Evolutionary conservation across 2,888 invertebrate species (phyloP), one percentile per base, ranked within the genome.

Genomic region (Athetis lepigone): DNA sequence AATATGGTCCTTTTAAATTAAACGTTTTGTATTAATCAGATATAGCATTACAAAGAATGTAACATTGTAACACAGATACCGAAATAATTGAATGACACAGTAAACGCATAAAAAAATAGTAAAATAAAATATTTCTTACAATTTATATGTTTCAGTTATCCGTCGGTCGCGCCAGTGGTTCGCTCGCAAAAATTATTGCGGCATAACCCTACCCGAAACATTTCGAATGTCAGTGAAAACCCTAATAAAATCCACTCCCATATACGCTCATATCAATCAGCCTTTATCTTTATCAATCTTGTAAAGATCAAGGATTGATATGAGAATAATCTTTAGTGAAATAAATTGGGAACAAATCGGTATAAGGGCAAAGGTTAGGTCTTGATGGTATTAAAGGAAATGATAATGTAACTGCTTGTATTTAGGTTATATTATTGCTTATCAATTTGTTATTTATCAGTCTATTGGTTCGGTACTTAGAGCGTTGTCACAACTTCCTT

Each of bases 181-280:
- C 49, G 39, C 36, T 23, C 25, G 36, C 57, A 52, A 70, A 73
- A 72, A 70, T 50, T 65, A 70, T 66, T 58, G 37, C 67, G 36
- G 52, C 37, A 50, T 66, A 58, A 50, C 57, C 52, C 36, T 29
- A 29, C 43, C 47, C 23, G 29, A 51, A 66, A 54, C 57, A 54
- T 72, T 58, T 40, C 23, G 49, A 72, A 58, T 54, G 29, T 49
- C 66, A 42, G 49, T 45, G 52, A 42, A 45, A 57, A 43, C 73
- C 58, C 16, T 67, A 54, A 73, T 70, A 72, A 70, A 70, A 70
- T 66, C 47, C 21, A 29, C 43, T 54, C 45, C 33, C 40, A 66
- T 72, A 49, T 43, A 50, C 18, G 49, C 37, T 45, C 52, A 50
- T 70, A 72, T 66, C 70, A 73, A 70, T 72, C 67, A 52, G 16